These are phyloP conservation scores for Sphenopsis melanotis DNA, from an alignment of 2,797 vertebrate genomes.

Conservation along the genomic window DNA sequence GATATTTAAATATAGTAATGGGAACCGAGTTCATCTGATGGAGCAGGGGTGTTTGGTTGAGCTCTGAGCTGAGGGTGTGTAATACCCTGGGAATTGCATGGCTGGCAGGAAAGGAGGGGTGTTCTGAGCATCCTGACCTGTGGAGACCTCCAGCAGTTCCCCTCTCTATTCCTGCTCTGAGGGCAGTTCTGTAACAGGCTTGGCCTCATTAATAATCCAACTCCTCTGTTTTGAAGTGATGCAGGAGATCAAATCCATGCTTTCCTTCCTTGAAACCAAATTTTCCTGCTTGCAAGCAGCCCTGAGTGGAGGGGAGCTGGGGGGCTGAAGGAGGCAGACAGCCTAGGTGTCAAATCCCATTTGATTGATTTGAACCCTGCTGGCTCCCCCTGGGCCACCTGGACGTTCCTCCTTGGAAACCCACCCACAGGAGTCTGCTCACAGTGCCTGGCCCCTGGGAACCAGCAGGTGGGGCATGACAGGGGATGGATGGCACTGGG, in stretches of 20 bases:
- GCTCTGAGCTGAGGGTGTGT: neutral
- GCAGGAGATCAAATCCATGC: neutral
- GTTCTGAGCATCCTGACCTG: neutral
- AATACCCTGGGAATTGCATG: neutral
- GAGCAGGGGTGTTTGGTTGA: neutral
- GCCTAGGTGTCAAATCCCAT: neutral
- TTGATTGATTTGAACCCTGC: neutral
- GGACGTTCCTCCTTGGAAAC: rapidly evolving
- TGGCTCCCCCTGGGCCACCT: neutral
- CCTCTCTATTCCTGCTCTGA: neutral
- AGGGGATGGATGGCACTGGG: rapidly evolving
- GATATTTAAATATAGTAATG: neutral
- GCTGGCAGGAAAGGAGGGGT: neutral
- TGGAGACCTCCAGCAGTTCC: neutral
- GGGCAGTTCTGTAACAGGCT: neutral
- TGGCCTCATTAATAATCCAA: neutral
- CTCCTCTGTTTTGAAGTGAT: rapidly evolving
- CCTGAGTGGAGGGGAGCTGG: neutral
- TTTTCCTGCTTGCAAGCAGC: neutral
- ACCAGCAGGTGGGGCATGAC: neutral
- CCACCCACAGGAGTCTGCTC: rapidly evolving
- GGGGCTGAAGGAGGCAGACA: neutral
- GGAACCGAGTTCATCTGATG: neutral
- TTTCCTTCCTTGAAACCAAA: neutral
- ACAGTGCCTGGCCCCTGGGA: neutral